Evolutionary conservation across 2,797 vertebrate species (phyloP), one percentile per base, ranked within the genome.

Genomic region (Melanotaenia nigrans): DNA sequence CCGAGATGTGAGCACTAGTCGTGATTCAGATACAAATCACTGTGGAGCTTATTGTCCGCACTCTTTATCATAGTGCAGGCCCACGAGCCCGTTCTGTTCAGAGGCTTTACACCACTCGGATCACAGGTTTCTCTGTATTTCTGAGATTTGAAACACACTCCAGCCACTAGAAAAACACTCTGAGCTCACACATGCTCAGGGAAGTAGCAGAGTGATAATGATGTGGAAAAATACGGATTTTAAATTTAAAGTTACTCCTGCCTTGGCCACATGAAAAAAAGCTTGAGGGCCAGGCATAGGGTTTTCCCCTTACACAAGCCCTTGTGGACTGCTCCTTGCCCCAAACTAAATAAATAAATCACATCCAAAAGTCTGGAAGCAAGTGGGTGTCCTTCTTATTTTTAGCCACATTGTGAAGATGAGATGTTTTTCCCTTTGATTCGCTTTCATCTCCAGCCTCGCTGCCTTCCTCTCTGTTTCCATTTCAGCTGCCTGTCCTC

Each of bases 271-370:
- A 75, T 72, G 77, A 73, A 71, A 77, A 77, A 87, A 59, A 73
- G 85, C 89, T 76, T 30, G 28, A 65, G 84, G 86, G 77, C 75
- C 70, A 80, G 75, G 57, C 68, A 71, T 36, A 72, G 80, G 85
- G 81, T 77, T 81, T 64, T 70, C 81, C 81, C 81, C 81, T 84
- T 68, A 84, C 78, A 83, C 83, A 75, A 58, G 81, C 68, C 87
- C 86, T 69, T 60, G 53, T 71, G 84, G 81, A 88, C 87, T 38
- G 11, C 61, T 85, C 71, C 71, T 75, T 67, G 78, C 72, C 73
- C 76, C 73, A 87, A 90, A 89, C 79, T 74, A 89, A 89, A 87
- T 91, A 89, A 86, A 93, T 91, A 90, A 91, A 88, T 89, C 87
- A 87, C 68, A 88, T 78, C 68, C 63, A 79, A 85, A 68, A 83